Base-by-base conservation (phyloP, 2,888 invertebrate genomes). In the Fragum sueziense region DNA sequence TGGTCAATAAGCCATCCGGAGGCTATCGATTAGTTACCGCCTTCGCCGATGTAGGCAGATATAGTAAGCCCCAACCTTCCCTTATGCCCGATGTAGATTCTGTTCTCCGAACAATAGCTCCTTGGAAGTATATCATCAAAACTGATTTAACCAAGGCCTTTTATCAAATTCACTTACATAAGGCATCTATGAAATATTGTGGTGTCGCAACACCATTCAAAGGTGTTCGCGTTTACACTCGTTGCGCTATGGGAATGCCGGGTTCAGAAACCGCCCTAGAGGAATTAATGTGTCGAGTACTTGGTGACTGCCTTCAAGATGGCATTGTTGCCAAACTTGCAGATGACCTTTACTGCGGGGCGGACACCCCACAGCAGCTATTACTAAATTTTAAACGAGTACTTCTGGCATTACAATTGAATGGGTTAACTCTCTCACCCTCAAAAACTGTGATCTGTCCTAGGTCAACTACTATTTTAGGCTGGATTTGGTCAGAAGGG, bases 191-290 rank as follows among this genome's bases (percentile, higher is more conserved):
- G 75, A 84, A 82, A 54, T 79, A 78, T 37, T 82, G 85, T 67
- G 82, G 84, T n/a, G 78, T 87, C 20, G 80, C 65, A 17, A 85
- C 82, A 9, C 86, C 85, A n/a, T 86, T 75, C 27, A 37, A 65
- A 11, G 85, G 85, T 7, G 80, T 85, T 0, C 65, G 77, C 11
- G 85, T 87, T 0, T 88, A 87, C 59, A 77, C 84, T 2, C 29
- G 85, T 17, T 87, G 83, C 62, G 87, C 87, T 3, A 88, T 87
- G 87, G 87, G 88, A 1, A 87, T 87, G 85, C 88, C 84, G 1
- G 83, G 84, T 0, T 85, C 84, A n/a, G 86, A 87, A 77, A 87
- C 85, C 2, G 80, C 80, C 4, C 71, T 86, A 0, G 85, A 87
- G 37, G 88, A 88, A 59, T 33, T 86, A 3, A 83, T 85, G 80